Evolutionary conservation across 2,888 invertebrate species (phyloP).

Genomic region (Polyploca ridens): DNA sequence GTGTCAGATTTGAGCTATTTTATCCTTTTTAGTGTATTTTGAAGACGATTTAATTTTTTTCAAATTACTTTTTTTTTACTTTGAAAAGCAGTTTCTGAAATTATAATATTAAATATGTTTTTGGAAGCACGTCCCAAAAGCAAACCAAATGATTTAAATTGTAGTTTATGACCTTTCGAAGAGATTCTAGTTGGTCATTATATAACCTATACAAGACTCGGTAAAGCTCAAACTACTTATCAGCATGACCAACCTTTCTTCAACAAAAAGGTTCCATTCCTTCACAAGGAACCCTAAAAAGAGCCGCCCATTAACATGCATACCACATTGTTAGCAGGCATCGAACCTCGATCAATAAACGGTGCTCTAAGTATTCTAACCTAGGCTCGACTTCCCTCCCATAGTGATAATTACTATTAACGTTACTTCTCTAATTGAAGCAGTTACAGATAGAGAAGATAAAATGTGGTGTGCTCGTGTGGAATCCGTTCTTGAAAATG

Average conservation of each 20-base stretch:
- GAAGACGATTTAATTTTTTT: too few species aligned
- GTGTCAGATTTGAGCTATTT: too few species aligned
- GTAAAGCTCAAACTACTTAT: not conserved
- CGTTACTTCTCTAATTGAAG: slow-evolving; percentile 44
- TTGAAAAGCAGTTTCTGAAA: too few species aligned
- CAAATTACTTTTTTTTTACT: too few species aligned
- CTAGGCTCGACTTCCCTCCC: slow-evolving; percentile 30
- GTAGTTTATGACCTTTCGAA: not conserved
- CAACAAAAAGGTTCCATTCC: not conserved
- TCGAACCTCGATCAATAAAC: slow-evolving; percentile 57
- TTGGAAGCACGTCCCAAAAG: too few species aligned
- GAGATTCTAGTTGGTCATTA: not conserved
- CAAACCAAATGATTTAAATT: too few species aligned
- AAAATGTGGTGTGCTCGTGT: not conserved
- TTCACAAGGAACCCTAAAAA: slow-evolving; percentile 25
- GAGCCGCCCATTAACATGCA: slow-evolving; percentile 49
- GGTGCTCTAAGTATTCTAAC: slow-evolving; percentile 42
- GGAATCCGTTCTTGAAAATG: not conserved
- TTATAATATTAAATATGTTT: too few species aligned
- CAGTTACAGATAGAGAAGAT: not conserved
- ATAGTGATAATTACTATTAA: slow-evolving; percentile 47
- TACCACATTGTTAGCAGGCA: slow-evolving; percentile 43
- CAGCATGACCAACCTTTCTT: not conserved
- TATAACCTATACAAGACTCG: not conserved
- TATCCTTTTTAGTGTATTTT: too few species aligned